Evolutionary conservation across 2,797 vertebrate genomes (phyloP).

Genomic region (Tympanoctomys barrerae): DNA sequence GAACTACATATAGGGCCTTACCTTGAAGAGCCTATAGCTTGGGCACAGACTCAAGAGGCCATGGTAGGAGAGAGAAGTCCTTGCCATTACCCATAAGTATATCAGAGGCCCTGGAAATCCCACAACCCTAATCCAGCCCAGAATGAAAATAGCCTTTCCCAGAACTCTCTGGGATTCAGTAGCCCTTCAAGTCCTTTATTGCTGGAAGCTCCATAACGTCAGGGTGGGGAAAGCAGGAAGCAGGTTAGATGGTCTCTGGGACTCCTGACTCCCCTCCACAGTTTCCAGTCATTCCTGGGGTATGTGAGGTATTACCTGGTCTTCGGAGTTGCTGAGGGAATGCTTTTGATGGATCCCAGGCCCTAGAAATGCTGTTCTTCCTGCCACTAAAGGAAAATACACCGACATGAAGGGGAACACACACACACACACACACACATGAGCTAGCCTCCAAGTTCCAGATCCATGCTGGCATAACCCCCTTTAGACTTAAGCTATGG

Average conservation of each 20-base stretch:
- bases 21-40: not conserved
- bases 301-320: conserved; percentile 60
- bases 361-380: conserved; percentile 38
- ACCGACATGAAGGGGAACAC: not conserved
- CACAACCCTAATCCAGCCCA: not conserved
- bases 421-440: not conserved
- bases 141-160: not conserved
- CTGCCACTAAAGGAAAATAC: conserved; percentile 50
- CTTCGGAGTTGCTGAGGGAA: not conserved
- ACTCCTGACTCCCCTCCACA: not conserved
- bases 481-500: not conserved
- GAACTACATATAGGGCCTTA: not conserved
- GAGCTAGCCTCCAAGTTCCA: not conserved
- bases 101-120: not conserved
- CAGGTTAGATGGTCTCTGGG: not conserved
- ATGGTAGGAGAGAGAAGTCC: not conserved
- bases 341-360: conserved; percentile 16
- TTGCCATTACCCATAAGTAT: not conserved
- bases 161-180: not conserved
- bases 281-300: not conserved
- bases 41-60: conserved; percentile 31
- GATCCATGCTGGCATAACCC: conserved; percentile 25
- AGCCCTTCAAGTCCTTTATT: not conserved
- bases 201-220: not conserved
- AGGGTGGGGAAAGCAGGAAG: not conserved